Base-by-base conservation (phyloP, 35 echinoderm and acorn worm species). In the Diadema setosum region DNA sequence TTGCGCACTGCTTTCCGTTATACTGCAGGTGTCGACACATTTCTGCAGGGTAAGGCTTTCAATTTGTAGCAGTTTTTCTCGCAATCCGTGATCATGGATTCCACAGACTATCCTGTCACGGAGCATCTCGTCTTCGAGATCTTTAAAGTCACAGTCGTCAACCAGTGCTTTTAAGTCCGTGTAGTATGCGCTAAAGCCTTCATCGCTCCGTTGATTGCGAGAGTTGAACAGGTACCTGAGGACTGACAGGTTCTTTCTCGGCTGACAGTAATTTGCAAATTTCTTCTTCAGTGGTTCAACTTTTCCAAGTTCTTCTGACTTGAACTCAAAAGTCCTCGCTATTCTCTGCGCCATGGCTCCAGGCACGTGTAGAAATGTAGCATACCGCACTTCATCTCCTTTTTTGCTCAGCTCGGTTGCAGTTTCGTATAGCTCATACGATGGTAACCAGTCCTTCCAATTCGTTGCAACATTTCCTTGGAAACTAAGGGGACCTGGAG, bases 221-320 rank as follows among this genome's bases (percentile, higher is more conserved):
- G 74, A 82, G 73, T 93, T 93, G 42, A 93, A 93, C 40, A 82
- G 65, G 40, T 88, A 93, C 25, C 91, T 24, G 37, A 88, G 23
- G 67, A 87, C 80, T n/a, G 82, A 86, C 14, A 74, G 42, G 82
- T 90, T 90, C 24, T 65, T 76, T 45, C 46, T 82, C 4, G 88
- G 88, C 14, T 52, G 21, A 46, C 80, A 65, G 42, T 85, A 86
- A n/a, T 64, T 24, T 48, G 20, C 88, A 48, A 84, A 70, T 21
- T 90, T 83, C 25, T 14, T 45, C 7, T 36, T 83, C 25, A 89
- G 32, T 3, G 58, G 46, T 30, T 55, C 42, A 3, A 81, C 5
- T 31, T 82, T 29, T 65, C 60, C 20, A 5, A 35, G n/a, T 85
- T 85, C 81, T 12, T 16, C 27, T 2, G 14, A 15, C 0, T 3